A percentile compares a stretch with the other conserved stretches of the same genome.
These are phyloP conservation scores for Miltochrista miniata DNA, from an alignment of 2,888 invertebrate species.

Conservation along the genomic window DNA sequence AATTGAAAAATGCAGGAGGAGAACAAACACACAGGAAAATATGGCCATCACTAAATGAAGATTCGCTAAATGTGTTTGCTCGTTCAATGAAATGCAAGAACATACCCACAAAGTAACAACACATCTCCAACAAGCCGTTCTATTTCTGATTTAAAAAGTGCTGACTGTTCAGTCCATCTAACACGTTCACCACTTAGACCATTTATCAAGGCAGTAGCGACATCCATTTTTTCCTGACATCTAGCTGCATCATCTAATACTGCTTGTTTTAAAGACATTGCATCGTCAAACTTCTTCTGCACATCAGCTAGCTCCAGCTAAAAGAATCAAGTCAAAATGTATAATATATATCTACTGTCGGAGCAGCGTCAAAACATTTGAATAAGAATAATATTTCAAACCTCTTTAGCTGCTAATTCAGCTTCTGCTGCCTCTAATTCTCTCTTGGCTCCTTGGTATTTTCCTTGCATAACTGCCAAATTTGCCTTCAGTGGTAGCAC, in stretches of 20 bases:
- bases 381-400: conserved; percentile 16
- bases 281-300: conserved; percentile 88
- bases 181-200: conserved; percentile 93
- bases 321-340: not conserved
- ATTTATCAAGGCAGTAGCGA: conserved; percentile 93
- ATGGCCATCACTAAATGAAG: too few species aligned
- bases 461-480: conserved; percentile 90
- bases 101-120: conserved; percentile 87
- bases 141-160: conserved; percentile 91
- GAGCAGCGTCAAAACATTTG: not conserved
- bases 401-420: conserved; percentile 79
- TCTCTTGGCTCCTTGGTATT: conserved; percentile 86
- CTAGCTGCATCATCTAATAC: conserved; percentile 92
- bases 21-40: too few species aligned
- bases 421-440: conserved; percentile 85
- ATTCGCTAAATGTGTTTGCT: too few species aligned
- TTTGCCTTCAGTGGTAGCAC: conserved; percentile 93
- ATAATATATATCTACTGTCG: not conserved
- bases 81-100: too few species aligned
- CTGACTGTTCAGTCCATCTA: conserved; percentile 94
- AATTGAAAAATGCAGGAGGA: too few species aligned
- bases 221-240: conserved; percentile 94
- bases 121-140: conserved; percentile 93
- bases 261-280: conserved; percentile 87
- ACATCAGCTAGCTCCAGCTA: conserved; percentile 82